Conservation (phyloP, 2,797 vertebrate genomes). For the Smutsia gigantea region DNA sequence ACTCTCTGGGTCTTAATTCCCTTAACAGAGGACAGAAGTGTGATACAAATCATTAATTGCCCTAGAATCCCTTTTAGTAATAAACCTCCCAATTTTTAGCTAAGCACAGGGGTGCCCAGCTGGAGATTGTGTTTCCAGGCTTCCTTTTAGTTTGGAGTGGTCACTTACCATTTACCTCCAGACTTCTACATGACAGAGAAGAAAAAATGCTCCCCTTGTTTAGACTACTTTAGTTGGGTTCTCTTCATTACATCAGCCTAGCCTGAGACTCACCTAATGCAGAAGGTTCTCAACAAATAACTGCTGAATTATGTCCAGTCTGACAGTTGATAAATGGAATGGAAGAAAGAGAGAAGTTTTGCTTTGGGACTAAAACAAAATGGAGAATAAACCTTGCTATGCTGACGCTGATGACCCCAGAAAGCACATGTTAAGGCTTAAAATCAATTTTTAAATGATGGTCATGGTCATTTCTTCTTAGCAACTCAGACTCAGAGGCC, state of each 20-base stretch:
- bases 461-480: not conserved
- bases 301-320: not conserved
- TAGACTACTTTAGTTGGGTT: not conserved
- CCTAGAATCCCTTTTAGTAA: not conserved
- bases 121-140: not conserved
- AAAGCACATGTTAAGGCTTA: conserved; percentile 54
- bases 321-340: not conserved
- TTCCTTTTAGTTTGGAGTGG: not conserved
- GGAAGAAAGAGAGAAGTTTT: not conserved
- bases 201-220: not conserved
- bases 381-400: not conserved
- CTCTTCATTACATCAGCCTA: not conserved
- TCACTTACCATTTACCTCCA: not conserved
- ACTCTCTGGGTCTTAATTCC: not conserved
- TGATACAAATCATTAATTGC: not conserved
- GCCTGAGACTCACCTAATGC: not conserved
- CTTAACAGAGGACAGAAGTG: not conserved
- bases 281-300: not conserved
- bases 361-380: not conserved
- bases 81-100: not conserved
- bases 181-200: not conserved
- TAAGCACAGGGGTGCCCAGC: not conserved
- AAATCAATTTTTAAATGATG: conserved; percentile 36
- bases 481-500: conserved; percentile 28
- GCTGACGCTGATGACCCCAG: not conserved